A percentile compares a stretch with the other conserved stretches of the same genome.
Evolutionary conservation across 2,888 invertebrate species (phyloP).

Genomic region (Drosophila macrospina): DNA sequence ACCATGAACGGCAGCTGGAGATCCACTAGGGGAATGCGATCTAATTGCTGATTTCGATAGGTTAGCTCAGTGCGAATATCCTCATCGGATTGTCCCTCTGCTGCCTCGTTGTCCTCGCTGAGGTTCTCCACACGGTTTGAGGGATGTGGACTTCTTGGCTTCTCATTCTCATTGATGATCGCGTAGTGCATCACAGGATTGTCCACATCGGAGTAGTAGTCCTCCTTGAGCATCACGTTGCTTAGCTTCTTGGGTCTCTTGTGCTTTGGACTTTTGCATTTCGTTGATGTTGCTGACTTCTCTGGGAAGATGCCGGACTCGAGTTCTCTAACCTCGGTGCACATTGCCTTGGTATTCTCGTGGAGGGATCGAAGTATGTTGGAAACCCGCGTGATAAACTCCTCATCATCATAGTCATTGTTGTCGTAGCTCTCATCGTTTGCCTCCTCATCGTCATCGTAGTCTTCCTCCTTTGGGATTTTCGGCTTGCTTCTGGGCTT

Average conservation of each 20-base stretch:
- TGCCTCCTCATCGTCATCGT: constrained; percentile 6
- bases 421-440: not conserved
- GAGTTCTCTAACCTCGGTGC: constrained; percentile 20
- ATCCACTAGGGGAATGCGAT: not conserved
- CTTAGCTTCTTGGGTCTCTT: constrained; percentile 3
- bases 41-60: not conserved
- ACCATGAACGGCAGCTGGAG: constrained; percentile 1
- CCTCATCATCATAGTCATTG: not conserved
- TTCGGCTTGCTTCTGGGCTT: not conserved
- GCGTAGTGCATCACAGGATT: not conserved
- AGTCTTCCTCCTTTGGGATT: constrained; percentile 4
- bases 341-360: constrained; percentile 9
- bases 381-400: constrained; percentile 15
- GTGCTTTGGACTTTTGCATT: not conserved
- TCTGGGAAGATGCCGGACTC: not conserved
- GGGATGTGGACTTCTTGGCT: not conserved
- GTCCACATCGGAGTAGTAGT: not conserved
- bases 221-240: not conserved
- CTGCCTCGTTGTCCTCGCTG: not conserved
- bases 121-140: not conserved
- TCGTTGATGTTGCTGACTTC: fast-evolving
- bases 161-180: not conserved
- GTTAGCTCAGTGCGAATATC: not conserved
- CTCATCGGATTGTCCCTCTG: not conserved
- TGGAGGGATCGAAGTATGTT: constrained; percentile 25